Percentiles rank a stretch among this genome's conserved stretches.
phyloP scores from a whole-genome alignment of 2,113 vertebrate species.

The Chaenogobius annularis region DNA sequence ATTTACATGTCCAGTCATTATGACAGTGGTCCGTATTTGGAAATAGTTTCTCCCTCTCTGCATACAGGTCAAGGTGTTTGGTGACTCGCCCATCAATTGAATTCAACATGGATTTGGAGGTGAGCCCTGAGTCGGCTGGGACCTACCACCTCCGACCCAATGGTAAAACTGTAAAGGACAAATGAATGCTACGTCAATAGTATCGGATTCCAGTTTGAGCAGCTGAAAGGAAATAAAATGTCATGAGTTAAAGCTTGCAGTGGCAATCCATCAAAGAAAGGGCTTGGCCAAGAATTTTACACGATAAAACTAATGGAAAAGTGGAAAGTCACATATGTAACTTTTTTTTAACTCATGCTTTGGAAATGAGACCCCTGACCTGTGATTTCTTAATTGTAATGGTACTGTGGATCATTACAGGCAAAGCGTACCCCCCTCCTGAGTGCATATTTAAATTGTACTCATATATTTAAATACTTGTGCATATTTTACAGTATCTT shows the following conservation, averaged over 20 bases:
- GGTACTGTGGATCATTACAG: background rate
- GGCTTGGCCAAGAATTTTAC: too few species aligned
- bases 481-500: background rate
- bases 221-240: background rate
- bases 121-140: background rate
- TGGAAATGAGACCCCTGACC: too few species aligned
- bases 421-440: background rate
- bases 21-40: background rate
- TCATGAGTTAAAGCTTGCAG: background rate
- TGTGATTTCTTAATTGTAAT: too few species aligned
- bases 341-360: too few species aligned
- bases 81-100: background rate
- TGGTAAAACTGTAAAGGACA: background rate
- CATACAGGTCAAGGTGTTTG: background rate
- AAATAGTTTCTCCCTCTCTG: background rate
- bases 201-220: background rate
- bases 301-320: too few species aligned
- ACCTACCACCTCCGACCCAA: background rate
- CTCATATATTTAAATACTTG: background rate
- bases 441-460: background rate
- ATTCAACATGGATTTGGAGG: background rate
- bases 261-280: too few species aligned
- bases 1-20: background rate
- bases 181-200: slow-evolving; percentile 3
- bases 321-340: too few species aligned